Base-by-base conservation (phyloP, 1,140 invertebrate species). In the Drosophila nigrodunni region DNA sequence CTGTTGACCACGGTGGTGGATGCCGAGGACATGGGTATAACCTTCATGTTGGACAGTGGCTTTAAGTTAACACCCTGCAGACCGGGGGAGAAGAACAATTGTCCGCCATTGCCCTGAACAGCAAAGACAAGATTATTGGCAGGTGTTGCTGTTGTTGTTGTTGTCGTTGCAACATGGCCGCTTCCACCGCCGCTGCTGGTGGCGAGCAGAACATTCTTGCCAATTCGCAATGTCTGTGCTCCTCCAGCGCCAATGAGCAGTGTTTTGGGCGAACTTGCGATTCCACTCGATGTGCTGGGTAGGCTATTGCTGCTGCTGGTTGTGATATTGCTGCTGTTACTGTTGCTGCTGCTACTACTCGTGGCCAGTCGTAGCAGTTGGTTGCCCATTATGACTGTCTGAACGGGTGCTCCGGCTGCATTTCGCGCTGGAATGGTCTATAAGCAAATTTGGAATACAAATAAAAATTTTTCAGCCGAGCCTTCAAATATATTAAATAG, bases 41-140 rank as follows among this genome's bases (percentile, higher is more conserved):
- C 95, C 86, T 96, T 96, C 8, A 96, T 92, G 0, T 94, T 95
- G 75, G 95, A 95, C 54, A 96, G 77, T 1, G 95, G 94, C 87
- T 96, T 96, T 1, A 96, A 93, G 78, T 95, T 95, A 6, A 96
- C 93, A 18, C 94, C 94, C 80, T 94, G 93, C 75, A 94, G 93
- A 7, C 93, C 93, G 6, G 93, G 93, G 21, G 94, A 94, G 21
- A 95, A 83, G 49, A 94, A 86, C 60, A 95, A 94, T 82, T 95
- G 94, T 0, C 94, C 93, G 5, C 93, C 93, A 35, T 93, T 93
- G 41, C 93, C 93, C 69, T 95, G 95, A 65, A 95, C 95, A 0
- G 95, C 94, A 57, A 95, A 92, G 6, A 95, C 94, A 10, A 95
- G 94, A 77, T 89, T 89, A 25, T 95, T 94, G 68, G 68, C 57